Base-by-base conservation (phyloP, 2,113 vertebrate species). In the Tilapia sparmanii region DNA sequence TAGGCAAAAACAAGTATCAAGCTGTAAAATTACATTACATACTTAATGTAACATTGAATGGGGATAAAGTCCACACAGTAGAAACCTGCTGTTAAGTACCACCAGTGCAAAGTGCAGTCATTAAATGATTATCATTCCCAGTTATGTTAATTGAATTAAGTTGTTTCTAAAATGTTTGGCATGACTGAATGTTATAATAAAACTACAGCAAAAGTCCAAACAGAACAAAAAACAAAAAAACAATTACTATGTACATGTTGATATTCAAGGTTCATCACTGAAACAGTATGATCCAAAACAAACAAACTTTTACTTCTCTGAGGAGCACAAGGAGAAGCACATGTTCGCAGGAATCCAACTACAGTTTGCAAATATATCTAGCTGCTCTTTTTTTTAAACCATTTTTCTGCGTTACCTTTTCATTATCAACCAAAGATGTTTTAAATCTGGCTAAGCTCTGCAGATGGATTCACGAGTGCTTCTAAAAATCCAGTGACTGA, bases 401-500 rank as follows among this genome's bases (percentile, higher is more conserved):
- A 59, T 59, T 85, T 59, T 47, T 42, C 66, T 86, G 54, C 47
- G 82, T 19, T 59, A 53, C 52, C 42, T 91, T 91, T 87, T 82
- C 80, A 53, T 82, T 83, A 80, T 92, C 84, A 86, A 71, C 89
- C 54, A 52, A 81, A 4, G 24, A 71, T 88, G 79, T 93, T 91
- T 91, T 54, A 33, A 40, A 47, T 63, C 66, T 87, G 93, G 93
- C 95, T 95, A 94, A 95, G 92, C 76, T 95, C 86, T 90, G 94
- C 94, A 90, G 88, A 81, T 92, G 90, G 88, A 90, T 94, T 92
- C 40, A 90, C 76, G 76, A 90, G 86, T 87, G 87, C 73, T 93
- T 91, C 35, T 40, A 92, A 90, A 92, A 89, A 88, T 95, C 92
- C 94, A 95, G 93, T 95, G 94, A 95, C 79, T 89, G 66, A 89